Percentiles rank a stretch among this genome's conserved stretches.
These are phyloP conservation scores for Micrasema minimum DNA, from an alignment of 1,140 invertebrate species.

Conservation along the genomic window DNA sequence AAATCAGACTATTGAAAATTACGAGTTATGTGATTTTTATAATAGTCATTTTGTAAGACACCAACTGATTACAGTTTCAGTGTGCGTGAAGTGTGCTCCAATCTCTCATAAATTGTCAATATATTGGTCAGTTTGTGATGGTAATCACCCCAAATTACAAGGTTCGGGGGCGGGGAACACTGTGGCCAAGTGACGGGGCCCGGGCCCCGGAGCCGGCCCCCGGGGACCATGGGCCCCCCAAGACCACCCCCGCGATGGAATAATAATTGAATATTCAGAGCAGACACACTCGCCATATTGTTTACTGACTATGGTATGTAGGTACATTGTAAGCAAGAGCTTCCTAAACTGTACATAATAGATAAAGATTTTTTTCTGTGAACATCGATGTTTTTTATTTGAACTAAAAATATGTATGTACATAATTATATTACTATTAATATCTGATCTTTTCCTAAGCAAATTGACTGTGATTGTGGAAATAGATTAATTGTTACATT, in stretches of 20 bases:
- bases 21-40: no score
- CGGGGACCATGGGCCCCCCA: conserved; percentile 14
- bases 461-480: no score
- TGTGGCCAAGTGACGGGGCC: conserved; percentile 8
- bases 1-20: no score
- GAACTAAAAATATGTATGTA: no score
- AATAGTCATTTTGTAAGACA: no score
- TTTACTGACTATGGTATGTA: no score
- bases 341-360: conserved; percentile 8
- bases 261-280: conserved; percentile 46
- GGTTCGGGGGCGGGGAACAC: not conserved
- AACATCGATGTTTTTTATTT: no score
- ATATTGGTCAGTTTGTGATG: conserved; percentile 4
- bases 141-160: conserved; percentile 25
- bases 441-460: no score
- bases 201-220: not conserved
- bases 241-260: conserved; percentile 45
- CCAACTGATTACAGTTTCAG: no score
- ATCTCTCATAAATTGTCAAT: conserved; percentile 22
- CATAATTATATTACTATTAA: no score
- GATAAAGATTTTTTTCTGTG: no score
- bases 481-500: no score
- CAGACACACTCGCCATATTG: conserved; percentile 22
- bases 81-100: conserved; percentile 5
- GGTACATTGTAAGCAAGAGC: conserved; percentile 1